A percentile compares a stretch with the other conserved stretches of the same genome.
These are phyloP conservation scores for Corythornis vintsioides DNA, from an alignment of 2,113 vertebrate genomes.

Conservation along the genomic window DNA sequence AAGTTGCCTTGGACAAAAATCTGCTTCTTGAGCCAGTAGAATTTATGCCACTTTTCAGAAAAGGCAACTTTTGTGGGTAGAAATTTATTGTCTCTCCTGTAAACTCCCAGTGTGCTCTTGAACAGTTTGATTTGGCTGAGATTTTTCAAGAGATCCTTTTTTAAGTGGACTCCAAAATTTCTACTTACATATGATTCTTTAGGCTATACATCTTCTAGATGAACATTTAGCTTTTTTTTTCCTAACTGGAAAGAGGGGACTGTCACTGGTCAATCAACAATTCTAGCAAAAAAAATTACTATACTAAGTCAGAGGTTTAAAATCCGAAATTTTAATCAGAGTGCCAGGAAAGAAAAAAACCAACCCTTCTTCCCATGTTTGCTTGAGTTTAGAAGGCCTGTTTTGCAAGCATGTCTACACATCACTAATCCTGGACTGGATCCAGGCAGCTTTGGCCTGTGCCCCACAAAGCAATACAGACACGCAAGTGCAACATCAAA, in stretches of 20 bases:
- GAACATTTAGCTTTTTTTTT: accelerated
- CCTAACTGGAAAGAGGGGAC: not conserved
- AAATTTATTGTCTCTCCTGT: not conserved
- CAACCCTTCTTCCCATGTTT: not conserved
- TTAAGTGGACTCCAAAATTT: not conserved
- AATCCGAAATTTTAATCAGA: not conserved
- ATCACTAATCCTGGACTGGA: slow-evolving; percentile 17
- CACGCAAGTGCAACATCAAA: slow-evolving; percentile 19
- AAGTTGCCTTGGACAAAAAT: not conserved
- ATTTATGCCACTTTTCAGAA: not conserved
- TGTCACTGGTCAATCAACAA: not conserved
- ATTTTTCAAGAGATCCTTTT: not conserved
- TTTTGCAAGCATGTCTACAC: slow-evolving; percentile 3
- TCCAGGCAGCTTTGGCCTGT: not conserved
- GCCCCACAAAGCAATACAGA: slow-evolving; percentile 1
- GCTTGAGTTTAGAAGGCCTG: not conserved
- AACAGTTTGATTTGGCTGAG: not conserved
- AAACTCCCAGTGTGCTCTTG: not conserved
- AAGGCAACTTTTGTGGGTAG: not conserved
- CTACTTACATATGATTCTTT: not conserved
- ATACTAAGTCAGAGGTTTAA: not conserved
- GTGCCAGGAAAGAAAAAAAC: not conserved
- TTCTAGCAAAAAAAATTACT: not conserved
- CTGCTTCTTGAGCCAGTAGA: not conserved
- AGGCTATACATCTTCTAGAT: not conserved